phyloP scores from a whole-genome alignment of 1,140 invertebrate genomes.

The Procambarus clarkii region DNA sequence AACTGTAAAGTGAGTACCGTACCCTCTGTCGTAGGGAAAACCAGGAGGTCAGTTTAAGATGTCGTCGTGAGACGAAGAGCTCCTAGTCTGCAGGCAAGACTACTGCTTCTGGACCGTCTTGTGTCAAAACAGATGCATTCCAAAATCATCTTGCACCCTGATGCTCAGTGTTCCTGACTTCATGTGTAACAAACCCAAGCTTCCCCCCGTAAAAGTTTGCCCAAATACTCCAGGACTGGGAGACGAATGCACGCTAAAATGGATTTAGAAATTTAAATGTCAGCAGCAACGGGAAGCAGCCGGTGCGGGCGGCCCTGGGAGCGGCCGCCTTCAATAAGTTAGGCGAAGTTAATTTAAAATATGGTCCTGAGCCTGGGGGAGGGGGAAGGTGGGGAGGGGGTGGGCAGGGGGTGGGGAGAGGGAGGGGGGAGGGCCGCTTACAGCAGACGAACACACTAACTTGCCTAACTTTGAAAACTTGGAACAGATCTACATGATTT shows the following conservation, averaged over 20 bases:
- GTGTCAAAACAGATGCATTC: too few species aligned
- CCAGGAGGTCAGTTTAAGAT: too few species aligned
- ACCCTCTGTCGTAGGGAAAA: too few species aligned
- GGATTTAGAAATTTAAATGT: slow-evolving; percentile 46
- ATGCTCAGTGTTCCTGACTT: too few species aligned
- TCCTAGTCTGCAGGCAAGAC: too few species aligned
- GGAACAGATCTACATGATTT: slow-evolving; percentile 61
- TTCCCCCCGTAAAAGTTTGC: neutral
- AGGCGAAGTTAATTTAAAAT: slow-evolving; percentile 58
- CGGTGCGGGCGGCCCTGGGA: neutral
- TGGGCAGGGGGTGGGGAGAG: too few species aligned
- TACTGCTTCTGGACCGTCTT: too few species aligned
- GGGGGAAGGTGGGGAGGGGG: too few species aligned
- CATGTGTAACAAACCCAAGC: too few species aligned
- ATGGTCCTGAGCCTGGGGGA: neutral
- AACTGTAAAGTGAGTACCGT: too few species aligned
- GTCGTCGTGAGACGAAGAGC: too few species aligned
- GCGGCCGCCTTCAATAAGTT: slow-evolving; percentile 24
- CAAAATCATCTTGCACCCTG: too few species aligned
- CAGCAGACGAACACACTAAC: slow-evolving; percentile 51
- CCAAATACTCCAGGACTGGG: neutral
- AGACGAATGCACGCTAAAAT: neutral
- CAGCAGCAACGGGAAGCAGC: slow-evolving; percentile 10
- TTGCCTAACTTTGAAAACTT: slow-evolving; percentile 58
- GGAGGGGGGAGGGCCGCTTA: neutral